Conservation (phyloP, 2,797 vertebrate genomes). For the Oreochromis mossambicus region DNA sequence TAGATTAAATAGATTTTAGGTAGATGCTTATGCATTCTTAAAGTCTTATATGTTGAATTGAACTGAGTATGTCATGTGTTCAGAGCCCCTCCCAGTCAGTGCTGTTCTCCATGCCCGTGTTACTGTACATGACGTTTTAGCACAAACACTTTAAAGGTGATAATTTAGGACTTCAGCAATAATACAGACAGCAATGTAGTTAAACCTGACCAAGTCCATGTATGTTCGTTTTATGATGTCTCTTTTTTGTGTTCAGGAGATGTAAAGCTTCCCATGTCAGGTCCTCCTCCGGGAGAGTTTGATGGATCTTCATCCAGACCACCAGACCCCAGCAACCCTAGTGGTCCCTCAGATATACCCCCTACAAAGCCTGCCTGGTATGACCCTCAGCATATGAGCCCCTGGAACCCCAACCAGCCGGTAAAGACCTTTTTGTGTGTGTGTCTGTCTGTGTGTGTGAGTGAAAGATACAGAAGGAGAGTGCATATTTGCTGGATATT, state of each 20-base stretch:
- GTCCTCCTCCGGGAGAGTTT: constrained; percentile 82
- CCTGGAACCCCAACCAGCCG: constrained; percentile 93
- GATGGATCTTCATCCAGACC: constrained; percentile 76
- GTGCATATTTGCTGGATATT: neutral
- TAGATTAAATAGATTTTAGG: neutral
- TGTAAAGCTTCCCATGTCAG: constrained; percentile 81
- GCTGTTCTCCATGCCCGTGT: neutral
- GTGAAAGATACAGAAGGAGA: neutral
- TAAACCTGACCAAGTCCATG: neutral
- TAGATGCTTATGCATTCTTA: neutral
- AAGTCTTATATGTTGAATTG: neutral
- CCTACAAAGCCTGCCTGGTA: constrained; percentile 90
- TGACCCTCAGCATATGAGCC: constrained; percentile 88
- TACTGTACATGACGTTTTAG: neutral
- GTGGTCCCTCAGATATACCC: constrained; percentile 83
- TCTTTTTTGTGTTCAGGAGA: constrained; percentile 75
- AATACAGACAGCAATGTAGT: neutral
- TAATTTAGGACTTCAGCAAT: neutral
- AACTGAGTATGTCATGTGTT: neutral
- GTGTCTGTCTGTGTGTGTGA: neutral
- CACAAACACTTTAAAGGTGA: neutral
- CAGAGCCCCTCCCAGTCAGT: neutral
- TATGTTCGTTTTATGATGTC: neutral
- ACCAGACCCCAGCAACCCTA: constrained; percentile 80
- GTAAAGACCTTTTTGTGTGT: constrained; percentile 30